Evolutionary conservation across 2,113 vertebrate genomes (phyloP).

Genomic region (Pachycephala philippinensis): DNA sequence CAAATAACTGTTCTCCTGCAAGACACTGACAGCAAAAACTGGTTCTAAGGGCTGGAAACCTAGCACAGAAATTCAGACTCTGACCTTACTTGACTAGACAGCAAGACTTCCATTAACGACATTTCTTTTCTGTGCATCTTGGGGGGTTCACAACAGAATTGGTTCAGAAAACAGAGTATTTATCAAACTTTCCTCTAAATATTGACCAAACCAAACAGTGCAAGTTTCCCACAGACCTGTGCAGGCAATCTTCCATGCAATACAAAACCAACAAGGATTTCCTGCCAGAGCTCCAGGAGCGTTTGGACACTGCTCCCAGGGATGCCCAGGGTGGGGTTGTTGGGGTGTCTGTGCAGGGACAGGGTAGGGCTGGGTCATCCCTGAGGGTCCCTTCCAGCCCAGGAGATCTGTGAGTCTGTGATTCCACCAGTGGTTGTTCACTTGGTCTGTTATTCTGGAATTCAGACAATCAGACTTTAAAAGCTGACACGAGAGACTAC

Average conservation of each 20-base stretch:
- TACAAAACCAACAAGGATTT: neutral
- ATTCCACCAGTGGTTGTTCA: neutral
- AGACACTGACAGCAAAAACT: neutral
- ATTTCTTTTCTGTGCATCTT: neutral
- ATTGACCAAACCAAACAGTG: neutral
- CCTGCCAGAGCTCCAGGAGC: neutral
- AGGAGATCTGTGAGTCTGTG: neutral
- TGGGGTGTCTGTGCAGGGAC: neutral
- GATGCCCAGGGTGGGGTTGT: neutral
- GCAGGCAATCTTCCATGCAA: neutral
- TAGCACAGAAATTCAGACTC: neutral
- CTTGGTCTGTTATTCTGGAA: neutral
- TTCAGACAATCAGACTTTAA: neutral
- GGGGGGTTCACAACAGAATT: neutral
- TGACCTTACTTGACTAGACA: neutral
- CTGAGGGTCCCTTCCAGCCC: neutral
- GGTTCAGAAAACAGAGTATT: neutral
- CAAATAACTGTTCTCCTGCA: neutral
- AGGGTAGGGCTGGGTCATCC: neutral
- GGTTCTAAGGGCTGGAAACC: neutral
- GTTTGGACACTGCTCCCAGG: rapidly evolving
- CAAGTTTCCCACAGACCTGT: neutral
- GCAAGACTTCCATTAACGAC: neutral
- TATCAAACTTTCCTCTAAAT: neutral
- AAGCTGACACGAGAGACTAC: neutral